Evolutionary conservation across 2,113 vertebrate species (phyloP), one percentile per base, ranked within the genome.

Genomic region (Toxotes jaculatrix): DNA sequence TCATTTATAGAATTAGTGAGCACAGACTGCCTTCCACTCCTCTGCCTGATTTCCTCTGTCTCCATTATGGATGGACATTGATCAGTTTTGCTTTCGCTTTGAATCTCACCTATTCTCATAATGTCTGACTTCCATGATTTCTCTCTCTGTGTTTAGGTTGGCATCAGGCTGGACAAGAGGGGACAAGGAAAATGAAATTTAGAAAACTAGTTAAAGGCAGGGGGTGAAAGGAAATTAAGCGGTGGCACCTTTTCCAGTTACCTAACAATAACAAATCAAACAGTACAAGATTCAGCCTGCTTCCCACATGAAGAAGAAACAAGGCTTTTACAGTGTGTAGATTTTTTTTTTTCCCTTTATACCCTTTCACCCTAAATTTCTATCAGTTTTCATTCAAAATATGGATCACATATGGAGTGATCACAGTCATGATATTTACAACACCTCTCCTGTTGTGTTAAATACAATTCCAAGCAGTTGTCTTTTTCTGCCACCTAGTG

Each of bases 401-500:
- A 4, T 1, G 13, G n/a, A n/a, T n/a, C n/a, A n/a, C n/a, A n/a
- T n/a, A n/a, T n/a, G n/a, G n/a, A 43, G n/a, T 38, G 0, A 13
- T 9, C 5, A 12, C 34, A 21, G 21, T 21, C 40, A 17, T 65
- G 32, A 40, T 17, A 43, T 74, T 1, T 2, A 9, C 12, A 38
- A 13, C 17, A 8, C 16, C 19, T 56, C 13, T 31, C 1, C 60
- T 31, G 23, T 36, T 68, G 0, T 19, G 8, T 13, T 32, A 0
- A 10, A 27, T 64, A 13, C 12, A 59, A 11, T 43, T 23, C 2
- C 43, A 23, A 68, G 1, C 12, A 21, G 45, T 34, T 84, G 36
- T 74, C 60, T 74, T 9, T 40, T 83, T 49, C 82, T 87, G 71
- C 86, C 87, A 84, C 56, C 86, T 76, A 80, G 77, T 88, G 91